Percentiles rank a stretch among this genome's conserved stretches.
These are phyloP conservation scores for Pontoporia blainvillei DNA, from an alignment of 2,113 vertebrate species.

Conservation along the genomic window DNA sequence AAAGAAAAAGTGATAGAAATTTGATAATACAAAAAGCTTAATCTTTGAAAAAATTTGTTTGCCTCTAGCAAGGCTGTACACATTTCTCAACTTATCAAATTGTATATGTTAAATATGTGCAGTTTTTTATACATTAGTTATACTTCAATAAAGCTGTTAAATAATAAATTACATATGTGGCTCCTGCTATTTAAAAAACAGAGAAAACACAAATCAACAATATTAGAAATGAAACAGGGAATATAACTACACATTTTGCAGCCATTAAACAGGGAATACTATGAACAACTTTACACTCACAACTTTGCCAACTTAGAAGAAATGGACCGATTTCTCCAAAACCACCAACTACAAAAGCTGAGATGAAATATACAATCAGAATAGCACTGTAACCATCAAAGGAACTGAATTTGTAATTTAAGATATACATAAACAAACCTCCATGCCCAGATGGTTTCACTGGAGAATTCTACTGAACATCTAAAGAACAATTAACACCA, in stretches of 20 bases:
- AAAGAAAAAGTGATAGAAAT: neutral
- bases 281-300: neutral
- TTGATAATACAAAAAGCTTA: neutral
- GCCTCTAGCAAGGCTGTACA: neutral
- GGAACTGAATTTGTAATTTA: neutral
- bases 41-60: neutral
- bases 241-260: neutral
- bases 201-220: neutral
- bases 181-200: neutral
- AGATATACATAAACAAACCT: neutral
- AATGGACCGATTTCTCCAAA: neutral
- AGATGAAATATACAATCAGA: neutral
- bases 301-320: neutral
- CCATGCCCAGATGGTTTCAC: neutral
- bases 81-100: neutral
- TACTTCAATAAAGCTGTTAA: neutral
- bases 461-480: neutral
- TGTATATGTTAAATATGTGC: neutral
- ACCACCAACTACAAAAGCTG: neutral
- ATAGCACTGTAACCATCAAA: neutral
- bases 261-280: neutral
- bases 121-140: neutral
- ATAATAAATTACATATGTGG: neutral
- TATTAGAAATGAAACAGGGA: neutral
- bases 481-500: neutral